Evolutionary conservation across 2,113 vertebrate genomes (phyloP), one percentile per base, ranked within the genome.

Genomic region (Ammodramus savannarum): DNA sequence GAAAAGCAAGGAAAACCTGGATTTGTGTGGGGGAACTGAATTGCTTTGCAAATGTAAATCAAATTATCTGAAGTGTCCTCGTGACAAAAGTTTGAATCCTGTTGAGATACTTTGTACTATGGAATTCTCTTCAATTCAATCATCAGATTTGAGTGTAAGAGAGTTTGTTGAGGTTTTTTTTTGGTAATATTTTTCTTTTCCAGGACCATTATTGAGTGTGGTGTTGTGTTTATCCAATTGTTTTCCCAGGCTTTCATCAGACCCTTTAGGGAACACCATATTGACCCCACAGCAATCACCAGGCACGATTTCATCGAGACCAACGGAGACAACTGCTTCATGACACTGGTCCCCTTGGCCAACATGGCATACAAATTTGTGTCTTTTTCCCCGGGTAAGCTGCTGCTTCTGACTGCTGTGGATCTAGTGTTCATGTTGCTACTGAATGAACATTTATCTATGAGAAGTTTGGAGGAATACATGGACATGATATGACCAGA

Each of bases 241-340:
- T 22, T 86, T 69, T 73, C 65, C 55, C 96, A 99, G 99, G 99
- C 99, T 68, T 99, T 99, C 94, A 99, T 99, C 96, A 98, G 99
- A 80, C 99, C 99, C 0, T 99, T 99, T 91, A 98, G 99, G 95
- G 99, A 99, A 87, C 99, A 99, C 97, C 99, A 99, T 90, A 99
- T 99, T 34, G 99, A 99, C 97, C 99, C 99, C 72, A 99, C 99
- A 38, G 99, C 99, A 87, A 99, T 99, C 91, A 99, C 99, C 6
- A 98, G 99, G 19, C 99, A 99, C 18, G 99, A 99, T 97, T 99
- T 99, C 96, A 99, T 99, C 39, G 99, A 99, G 97, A 99, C 99
- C 90, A 99, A 99, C 11, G 99, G 99, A 27, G 99, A 99, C 97
- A 99, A 99, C 97, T 99, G 99, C 97, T 99, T 99, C 98, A 96